Base-by-base conservation (phyloP, 2,888 invertebrate genomes). In the Cylloceria caligata region DNA sequence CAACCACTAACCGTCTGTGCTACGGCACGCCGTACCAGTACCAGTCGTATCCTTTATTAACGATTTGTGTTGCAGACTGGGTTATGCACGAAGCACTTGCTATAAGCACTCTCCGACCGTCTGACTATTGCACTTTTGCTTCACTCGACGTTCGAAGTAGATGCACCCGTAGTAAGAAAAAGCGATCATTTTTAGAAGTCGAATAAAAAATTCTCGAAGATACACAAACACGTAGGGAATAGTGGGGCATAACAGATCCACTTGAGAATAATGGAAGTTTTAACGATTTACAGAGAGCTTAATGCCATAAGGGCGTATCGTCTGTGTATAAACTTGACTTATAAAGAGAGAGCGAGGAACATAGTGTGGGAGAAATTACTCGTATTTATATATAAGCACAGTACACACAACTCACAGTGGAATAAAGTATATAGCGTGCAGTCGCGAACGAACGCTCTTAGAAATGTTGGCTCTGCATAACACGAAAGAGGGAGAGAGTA, bases 31-130 rank as follows among this genome's bases (percentile, higher is more conserved):
- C 47, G 47, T 36, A 67, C 30, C 34, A 52, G 3, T 49, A 24
- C 49, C 36, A 11, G 16, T 11, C 49, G 27, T 71, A 73, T 62
- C 49, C 19, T 11, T 13, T 34, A 52, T 36, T n/a, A 19, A 19
- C 19, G 45, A 60, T 34, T 24, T 52, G 49, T 47, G 47, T 11
- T 36, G 2, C 39, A 5, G 49, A 49, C 49, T 49, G 7, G 34
- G 21, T 49, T 30, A 45, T 24, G 47, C 73, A 62, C 16, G 36
- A 36, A 73, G 42, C 62, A 64, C 73, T 73, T 73, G 49, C 62
- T 49, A 30, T 52, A 73, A 64, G 52, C 73, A 34, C 34, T 45
- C 72, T 62, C 36, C 55, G 27, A n/a, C 34, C 34, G 62, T 36
- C 73, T 6, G 73, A 73, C 52, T 73, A 73, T 36, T 21, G 24